phyloP scores from a whole-genome alignment of 2,888 invertebrate species.

The Proisotoma minuta region DNA sequence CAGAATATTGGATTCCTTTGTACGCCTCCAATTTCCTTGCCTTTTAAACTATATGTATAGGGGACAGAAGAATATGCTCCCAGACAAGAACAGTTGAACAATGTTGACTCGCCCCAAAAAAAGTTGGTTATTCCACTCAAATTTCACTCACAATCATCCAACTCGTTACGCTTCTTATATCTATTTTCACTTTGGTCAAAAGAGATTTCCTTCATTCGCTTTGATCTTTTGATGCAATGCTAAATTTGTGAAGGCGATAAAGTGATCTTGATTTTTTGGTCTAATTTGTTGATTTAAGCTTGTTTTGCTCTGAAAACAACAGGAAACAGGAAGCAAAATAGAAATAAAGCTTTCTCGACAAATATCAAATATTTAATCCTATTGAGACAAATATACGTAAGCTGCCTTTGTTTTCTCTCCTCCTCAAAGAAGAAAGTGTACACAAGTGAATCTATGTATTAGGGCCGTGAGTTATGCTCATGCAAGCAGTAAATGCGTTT shows the following conservation, averaged over 20 bases:
- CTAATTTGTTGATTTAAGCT: too few species aligned
- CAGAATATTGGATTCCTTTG: slow-evolving; percentile 1
- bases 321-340: too few species aligned
- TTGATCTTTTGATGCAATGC: not conserved
- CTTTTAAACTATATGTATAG: not conserved
- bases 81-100: not conserved
- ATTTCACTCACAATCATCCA: not conserved
- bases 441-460: too few species aligned
- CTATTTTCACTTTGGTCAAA: not conserved
- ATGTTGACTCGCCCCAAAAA: not conserved
- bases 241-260: not conserved
- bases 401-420: too few species aligned
- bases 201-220: not conserved
- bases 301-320: too few species aligned
- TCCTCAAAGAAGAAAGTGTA: too few species aligned
- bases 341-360: too few species aligned
- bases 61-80: not conserved
- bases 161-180: not conserved
- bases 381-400: too few species aligned
- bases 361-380: too few species aligned
- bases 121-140: not conserved
- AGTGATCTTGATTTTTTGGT: too few species aligned
- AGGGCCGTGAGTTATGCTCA: too few species aligned
- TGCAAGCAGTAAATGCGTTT: too few species aligned
- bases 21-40: not conserved